Evolutionary conservation across 1,140 invertebrate genomes (phyloP).

Genomic region (Globodera rostochiensis): DNA sequence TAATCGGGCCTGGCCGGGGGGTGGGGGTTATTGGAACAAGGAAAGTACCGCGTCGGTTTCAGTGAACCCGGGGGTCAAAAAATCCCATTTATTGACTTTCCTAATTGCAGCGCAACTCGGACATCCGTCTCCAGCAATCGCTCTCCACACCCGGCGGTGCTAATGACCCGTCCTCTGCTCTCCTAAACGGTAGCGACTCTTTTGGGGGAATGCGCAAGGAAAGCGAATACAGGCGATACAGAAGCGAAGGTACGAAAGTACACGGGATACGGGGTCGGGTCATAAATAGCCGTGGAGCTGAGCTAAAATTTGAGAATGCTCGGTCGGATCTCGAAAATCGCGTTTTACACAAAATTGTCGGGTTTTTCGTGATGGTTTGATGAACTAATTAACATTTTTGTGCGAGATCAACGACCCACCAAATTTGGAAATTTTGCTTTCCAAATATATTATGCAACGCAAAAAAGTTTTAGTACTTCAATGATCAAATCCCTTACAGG

Average conservation of each 20-base stretch:
- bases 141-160: constrained; percentile 57
- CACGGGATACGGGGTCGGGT: too few species aligned
- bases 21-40: background rate
- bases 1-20: background rate
- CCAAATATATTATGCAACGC: too few species aligned
- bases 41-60: background rate
- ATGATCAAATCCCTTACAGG: constrained; percentile 14
- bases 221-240: constrained; percentile 62
- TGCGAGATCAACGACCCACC: too few species aligned
- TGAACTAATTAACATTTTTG: too few species aligned
- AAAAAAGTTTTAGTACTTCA: too few species aligned
- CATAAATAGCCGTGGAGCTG: too few species aligned
- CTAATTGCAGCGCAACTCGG: constrained; percentile 35
- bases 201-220: constrained; percentile 47
- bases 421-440: too few species aligned
- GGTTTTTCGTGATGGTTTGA: too few species aligned
- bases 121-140: constrained; percentile 56
- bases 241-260: constrained; percentile 54
- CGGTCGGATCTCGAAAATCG: too few species aligned
- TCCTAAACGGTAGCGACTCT: constrained; percentile 7
- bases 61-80: background rate
- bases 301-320: too few species aligned
- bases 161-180: constrained; percentile 24
- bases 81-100: constrained; percentile 11
- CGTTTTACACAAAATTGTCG: too few species aligned